These are phyloP conservation scores for Phrynocephalus forsythii DNA, from an alignment of 2,797 vertebrate species.

Conservation along the genomic window DNA sequence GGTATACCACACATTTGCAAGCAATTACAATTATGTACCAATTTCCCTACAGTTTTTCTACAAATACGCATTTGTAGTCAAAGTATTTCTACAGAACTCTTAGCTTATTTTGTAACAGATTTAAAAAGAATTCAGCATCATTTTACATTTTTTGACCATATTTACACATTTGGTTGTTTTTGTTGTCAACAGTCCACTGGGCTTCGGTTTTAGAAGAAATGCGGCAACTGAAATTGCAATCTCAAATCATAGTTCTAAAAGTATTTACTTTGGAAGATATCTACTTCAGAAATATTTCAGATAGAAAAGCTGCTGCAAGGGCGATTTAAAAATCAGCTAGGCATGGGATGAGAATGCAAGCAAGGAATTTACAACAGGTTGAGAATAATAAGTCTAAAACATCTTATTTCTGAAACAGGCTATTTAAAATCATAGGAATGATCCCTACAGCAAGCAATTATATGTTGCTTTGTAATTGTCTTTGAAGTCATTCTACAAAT, in stretches of 20 bases:
- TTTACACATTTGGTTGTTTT: neutral
- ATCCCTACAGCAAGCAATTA: neutral
- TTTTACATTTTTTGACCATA: conserved; percentile 30
- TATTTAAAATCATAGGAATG: neutral
- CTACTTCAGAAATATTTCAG: neutral
- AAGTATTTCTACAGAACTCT: neutral
- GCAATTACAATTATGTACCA: conserved; percentile 4
- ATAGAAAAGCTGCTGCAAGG: neutral
- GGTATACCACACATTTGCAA: conserved; percentile 45
- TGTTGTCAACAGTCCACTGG: neutral
- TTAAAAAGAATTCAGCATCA: conserved; percentile 11
- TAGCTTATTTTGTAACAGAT: conserved; percentile 17
- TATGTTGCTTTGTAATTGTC: neutral
- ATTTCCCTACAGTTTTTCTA: conserved; percentile 7
- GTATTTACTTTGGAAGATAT: conserved; percentile 1
- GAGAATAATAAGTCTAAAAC: neutral
- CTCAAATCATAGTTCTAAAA: neutral
- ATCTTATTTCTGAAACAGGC: conserved; percentile 1
- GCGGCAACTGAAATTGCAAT: neutral
- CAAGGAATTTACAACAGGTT: neutral
- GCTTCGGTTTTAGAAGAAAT: neutral
- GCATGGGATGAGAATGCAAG: neutral
- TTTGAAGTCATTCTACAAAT: neutral
- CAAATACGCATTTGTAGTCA: conserved; percentile 22
- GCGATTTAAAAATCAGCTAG: neutral